phyloP scores from a whole-genome alignment of 1,140 invertebrate species.

The Aphelenchoides fujianensis region DNA sequence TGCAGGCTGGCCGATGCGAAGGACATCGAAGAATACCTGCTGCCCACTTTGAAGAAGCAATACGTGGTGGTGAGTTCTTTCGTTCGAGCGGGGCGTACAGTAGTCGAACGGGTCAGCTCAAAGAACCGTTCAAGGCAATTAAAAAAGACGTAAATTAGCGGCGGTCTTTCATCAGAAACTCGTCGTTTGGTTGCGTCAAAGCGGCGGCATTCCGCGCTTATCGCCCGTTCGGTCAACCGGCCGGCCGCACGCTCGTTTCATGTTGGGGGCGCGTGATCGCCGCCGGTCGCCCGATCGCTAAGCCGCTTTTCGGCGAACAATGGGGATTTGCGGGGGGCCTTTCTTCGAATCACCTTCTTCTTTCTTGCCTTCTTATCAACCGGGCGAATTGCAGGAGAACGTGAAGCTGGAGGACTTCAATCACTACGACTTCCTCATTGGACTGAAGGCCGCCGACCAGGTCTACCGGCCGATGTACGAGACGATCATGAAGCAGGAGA shows the following conservation, averaged over 20 bases:
- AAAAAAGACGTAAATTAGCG: background rate
- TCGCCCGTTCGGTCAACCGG: too few species aligned
- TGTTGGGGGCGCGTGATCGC: constrained; percentile 8
- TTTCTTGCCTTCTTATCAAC: background rate
- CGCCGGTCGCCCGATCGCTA: background rate
- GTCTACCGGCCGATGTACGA: constrained; percentile 41
- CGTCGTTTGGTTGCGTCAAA: background rate
- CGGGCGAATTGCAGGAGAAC: background rate
- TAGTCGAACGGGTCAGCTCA: background rate
- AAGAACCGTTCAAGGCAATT: background rate
- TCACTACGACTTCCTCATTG: constrained; percentile 42
- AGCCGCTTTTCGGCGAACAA: background rate
- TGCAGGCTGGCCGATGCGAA: constrained; percentile 27
- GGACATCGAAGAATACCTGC: constrained; percentile 26
- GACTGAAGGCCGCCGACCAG: constrained; percentile 29
- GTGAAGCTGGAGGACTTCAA: constrained; percentile 31
- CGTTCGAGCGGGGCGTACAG: background rate
- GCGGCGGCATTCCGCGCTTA: too few species aligned
- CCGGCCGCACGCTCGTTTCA: too few species aligned
- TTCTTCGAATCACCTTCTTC: background rate
- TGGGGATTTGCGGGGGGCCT: background rate
- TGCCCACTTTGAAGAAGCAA: constrained; percentile 22
- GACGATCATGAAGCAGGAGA: too few species aligned
- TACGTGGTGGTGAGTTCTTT: constrained; percentile 22
- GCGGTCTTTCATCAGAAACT: constrained; percentile 1